Conservation (phyloP, 2,797 vertebrate genomes). For the Amblyopsis hoosieri region DNA sequence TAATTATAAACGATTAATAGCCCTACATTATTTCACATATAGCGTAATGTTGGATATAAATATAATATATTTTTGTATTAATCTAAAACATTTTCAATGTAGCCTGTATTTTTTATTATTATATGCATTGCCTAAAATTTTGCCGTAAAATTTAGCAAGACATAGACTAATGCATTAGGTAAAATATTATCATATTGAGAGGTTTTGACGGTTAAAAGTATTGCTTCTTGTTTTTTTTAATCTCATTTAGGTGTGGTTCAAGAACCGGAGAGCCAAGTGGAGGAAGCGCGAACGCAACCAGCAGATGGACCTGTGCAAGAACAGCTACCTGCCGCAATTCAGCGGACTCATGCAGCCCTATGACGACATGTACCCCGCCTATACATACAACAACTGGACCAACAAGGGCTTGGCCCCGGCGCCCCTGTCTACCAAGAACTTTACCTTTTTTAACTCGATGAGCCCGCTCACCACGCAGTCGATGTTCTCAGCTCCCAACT, state of each 20-base stretch:
- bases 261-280: constrained; percentile 98
- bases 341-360: constrained; percentile 97
- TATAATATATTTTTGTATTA: too few relatives aligned
- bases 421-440: constrained; percentile 94
- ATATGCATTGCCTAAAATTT: too few relatives aligned
- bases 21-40: too few relatives aligned
- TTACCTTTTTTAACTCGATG: constrained; percentile 99
- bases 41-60: too few relatives aligned
- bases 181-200: neutral
- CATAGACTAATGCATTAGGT: too few relatives aligned
- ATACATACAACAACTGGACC: constrained; percentile 99
- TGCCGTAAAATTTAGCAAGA: too few relatives aligned
- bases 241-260: constrained; percentile 92
- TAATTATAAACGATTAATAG: too few relatives aligned
- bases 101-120: too few relatives aligned
- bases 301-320: constrained; percentile 98
- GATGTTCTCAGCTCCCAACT: constrained; percentile 95
- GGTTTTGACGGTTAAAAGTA: neutral
- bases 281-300: constrained; percentile 97
- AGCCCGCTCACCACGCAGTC: constrained; percentile 95
- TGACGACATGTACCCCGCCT: constrained; percentile 95
- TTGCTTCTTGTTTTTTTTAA: neutral
- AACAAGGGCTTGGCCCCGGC: constrained; percentile 93
- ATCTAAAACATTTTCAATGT: too few relatives aligned
- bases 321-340: constrained; percentile 97